Conservation (phyloP, 2,888 invertebrate species). For the Hermaeophaga mercurialis region DNA sequence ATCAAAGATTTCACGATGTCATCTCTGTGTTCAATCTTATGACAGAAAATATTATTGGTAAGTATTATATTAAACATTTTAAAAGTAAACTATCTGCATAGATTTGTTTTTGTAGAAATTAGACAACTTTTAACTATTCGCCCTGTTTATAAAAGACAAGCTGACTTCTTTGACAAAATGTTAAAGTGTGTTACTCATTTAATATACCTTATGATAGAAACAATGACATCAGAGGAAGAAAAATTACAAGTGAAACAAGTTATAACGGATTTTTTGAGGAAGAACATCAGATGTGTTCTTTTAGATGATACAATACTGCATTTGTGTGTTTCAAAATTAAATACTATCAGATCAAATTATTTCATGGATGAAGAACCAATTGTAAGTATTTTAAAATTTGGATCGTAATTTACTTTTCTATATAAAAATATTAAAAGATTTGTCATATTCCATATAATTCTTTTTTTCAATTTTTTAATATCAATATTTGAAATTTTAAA, state of each 20-base stretch:
- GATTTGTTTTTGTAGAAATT: slow-evolving; percentile 54
- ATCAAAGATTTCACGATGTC: slow-evolving; percentile 72
- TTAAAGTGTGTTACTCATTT: slow-evolving; percentile 81
- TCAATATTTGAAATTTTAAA: too few relatives aligned
- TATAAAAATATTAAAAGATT: too few relatives aligned
- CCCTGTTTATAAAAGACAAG: slow-evolving; percentile 77
- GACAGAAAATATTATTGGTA: slow-evolving; percentile 65
- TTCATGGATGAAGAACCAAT: slow-evolving; percentile 70
- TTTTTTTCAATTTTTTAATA: too few relatives aligned
- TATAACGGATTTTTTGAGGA: slow-evolving; percentile 64
- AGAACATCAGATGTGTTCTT: slow-evolving; percentile 71
- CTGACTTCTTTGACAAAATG: slow-evolving; percentile 80
- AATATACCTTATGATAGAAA: slow-evolving; percentile 71
- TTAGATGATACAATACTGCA: slow-evolving; percentile 84
- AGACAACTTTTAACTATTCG: slow-evolving; percentile 61
- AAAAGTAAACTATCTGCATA: neutral
- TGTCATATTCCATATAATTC: too few relatives aligned
- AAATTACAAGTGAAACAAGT: slow-evolving; percentile 57
- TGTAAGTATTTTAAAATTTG: too few relatives aligned
- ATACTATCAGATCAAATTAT: slow-evolving; percentile 78
- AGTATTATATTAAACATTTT: slow-evolving; percentile 16
- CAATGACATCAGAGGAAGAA: slow-evolving; percentile 62
- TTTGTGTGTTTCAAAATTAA: slow-evolving; percentile 77
- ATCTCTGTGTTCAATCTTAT: slow-evolving; percentile 72
- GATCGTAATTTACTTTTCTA: too few relatives aligned